A percentile compares a stretch with the other conserved stretches of the same genome.
phyloP scores from a whole-genome alignment of 2,797 vertebrate species.

The Cheirogaleus major region DNA sequence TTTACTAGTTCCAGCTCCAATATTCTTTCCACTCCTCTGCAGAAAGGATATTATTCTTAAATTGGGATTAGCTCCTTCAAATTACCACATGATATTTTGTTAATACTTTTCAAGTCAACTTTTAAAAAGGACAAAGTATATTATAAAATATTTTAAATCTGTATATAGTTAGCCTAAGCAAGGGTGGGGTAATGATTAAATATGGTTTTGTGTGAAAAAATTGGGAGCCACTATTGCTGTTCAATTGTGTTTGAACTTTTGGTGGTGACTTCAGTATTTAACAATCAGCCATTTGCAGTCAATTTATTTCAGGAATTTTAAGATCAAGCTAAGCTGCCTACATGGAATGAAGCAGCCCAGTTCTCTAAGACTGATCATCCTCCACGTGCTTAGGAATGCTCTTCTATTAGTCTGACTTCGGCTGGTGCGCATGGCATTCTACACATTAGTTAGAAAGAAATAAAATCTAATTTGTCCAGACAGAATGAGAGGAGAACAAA shows the following conservation, averaged over 20 bases:
- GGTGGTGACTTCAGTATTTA: not conserved
- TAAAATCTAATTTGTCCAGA: not conserved
- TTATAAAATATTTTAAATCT: not conserved
- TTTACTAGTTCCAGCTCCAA: fast-evolving
- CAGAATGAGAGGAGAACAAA: not conserved
- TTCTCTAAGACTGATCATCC: not conserved
- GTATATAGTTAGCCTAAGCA: not conserved
- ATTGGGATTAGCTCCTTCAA: not conserved
- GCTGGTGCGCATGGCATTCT: not conserved
- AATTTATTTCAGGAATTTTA: not conserved
- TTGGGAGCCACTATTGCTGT: not conserved
- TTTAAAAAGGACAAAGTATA: conserved; percentile 11
- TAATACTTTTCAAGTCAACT: conserved; percentile 29
- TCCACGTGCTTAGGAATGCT: not conserved
- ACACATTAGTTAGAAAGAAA: not conserved
- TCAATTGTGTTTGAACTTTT: not conserved
- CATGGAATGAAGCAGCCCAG: not conserved
- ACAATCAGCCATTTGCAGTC: not conserved
- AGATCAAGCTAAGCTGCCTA: not conserved
- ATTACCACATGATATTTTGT: not conserved
- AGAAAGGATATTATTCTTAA: not conserved
- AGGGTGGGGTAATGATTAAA: not conserved
- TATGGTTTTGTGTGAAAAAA: not conserved
- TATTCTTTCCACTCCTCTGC: not conserved
- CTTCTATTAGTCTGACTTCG: not conserved